phyloP scores from a whole-genome alignment of 2,888 invertebrate species.

The Masnerella sp. region DNA sequence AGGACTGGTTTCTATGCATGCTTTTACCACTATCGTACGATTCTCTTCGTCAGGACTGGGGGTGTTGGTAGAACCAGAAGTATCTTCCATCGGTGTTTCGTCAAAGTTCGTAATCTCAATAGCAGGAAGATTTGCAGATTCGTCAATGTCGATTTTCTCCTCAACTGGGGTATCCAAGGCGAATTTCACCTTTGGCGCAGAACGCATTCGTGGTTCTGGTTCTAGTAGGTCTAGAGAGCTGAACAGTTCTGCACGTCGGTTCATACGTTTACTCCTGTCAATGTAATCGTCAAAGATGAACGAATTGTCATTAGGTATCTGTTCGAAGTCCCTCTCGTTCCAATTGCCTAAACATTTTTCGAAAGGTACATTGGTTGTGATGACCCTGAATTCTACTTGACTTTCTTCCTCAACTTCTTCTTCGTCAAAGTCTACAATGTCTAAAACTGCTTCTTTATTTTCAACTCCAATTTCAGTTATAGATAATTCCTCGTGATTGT shows the following conservation, averaged over 20 bases:
- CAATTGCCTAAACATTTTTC: conserved; percentile 68
- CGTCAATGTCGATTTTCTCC: conserved; percentile 22
- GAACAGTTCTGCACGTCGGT: conserved; percentile 43
- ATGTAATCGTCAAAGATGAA: conserved; percentile 72
- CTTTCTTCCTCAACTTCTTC: conserved; percentile 37
- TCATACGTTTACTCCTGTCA: conserved; percentile 65
- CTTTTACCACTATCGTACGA: conserved; percentile 35
- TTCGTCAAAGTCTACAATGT: neutral
- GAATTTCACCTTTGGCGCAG: conserved; percentile 69
- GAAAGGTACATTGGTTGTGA: conserved; percentile 73
- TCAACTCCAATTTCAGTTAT: conserved; percentile 24
- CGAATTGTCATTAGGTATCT: conserved; percentile 13
- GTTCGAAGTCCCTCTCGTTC: conserved; percentile 61
- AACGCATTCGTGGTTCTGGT: conserved; percentile 4
- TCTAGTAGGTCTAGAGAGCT: conserved; percentile 10
- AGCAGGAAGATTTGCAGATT: conserved; percentile 14
- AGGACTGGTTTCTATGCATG: conserved; percentile 33
- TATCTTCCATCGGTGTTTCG: conserved; percentile 5
- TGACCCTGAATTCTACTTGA: conserved; percentile 70
- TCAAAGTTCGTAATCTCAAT: conserved; percentile 34
- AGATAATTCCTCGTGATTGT: conserved; percentile 12
- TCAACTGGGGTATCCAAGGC: conserved; percentile 68
- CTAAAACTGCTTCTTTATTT: neutral
- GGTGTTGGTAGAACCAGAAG: neutral
- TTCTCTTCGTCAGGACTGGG: conserved; percentile 13